Evolutionary conservation across 2,888 invertebrate species (phyloP), one percentile per base, ranked within the genome.

Genomic region (Dryomyza anilis): DNA sequence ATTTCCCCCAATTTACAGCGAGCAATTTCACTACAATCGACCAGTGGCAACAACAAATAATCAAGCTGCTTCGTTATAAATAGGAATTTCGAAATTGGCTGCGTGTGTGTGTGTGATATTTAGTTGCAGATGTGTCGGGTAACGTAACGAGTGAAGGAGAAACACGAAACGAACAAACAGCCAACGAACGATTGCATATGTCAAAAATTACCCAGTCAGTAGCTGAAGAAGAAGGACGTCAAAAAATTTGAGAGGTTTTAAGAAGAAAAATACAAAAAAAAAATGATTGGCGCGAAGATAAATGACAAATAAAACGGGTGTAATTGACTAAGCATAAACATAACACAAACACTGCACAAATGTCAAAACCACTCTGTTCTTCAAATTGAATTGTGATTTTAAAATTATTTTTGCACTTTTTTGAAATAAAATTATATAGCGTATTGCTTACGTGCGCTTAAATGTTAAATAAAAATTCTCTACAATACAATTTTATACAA

Each of bases 211-310:
- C 52, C 52, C 58, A n/a, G n/a, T n/a, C n/a, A 63, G 50, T 60
- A 63, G 63, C 43, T 58, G 48, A 62, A 57, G 36, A 43, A 65
- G 45, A 67, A 65, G 63, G 65, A 63, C 59, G 65, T 57, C 63
- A 63, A 57, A n/a, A n/a, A 55, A 21, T 29, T 60, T 60, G 19
- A 36, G n/a, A n/a, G 21, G 52, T 36, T 60, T 33, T 36, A 52
- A 36, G 46, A 65, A 61, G 63, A 56, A 55, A 62, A 56, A 53
- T 46, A 19, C 55, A 43, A 55, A 64, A 63, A 56, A 61, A 67
- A 65, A 65, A 60, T 69, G 69, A 67, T 65, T 61, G 67, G 50
- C 65, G 61, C 69, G 66, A 45, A 58, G 58, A 58, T 45, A 58
- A 48, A 59, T 23, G 59, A 30, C 21, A 46, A 46, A 48, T 45